Base-by-base conservation (phyloP, 2,113 vertebrate genomes). In the Puffinus mauretanicus region DNA sequence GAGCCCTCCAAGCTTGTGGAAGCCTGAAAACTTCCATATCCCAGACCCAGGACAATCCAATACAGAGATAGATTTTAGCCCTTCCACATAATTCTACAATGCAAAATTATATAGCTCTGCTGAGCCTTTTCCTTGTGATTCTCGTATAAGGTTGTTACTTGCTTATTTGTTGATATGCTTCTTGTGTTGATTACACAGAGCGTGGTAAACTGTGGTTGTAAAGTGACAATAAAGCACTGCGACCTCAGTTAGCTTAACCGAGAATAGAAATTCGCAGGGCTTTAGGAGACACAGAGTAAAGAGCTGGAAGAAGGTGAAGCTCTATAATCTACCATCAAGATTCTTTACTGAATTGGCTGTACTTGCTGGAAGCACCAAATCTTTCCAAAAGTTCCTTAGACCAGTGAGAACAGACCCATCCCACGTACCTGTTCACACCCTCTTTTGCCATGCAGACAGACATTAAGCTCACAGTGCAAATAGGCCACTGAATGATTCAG, bases 401-500 rank as follows among this genome's bases (percentile, higher is more conserved):
- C 8, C 38, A 20, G n/a, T 1, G 22, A 57, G 67, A 25, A 3
- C 1, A 0, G 55, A 5, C 4, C 30, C 5, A 2, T 6, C 27
- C 38, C 55, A 14, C 60, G 26, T 97, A 98, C 98, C 98, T 97
- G 97, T 75, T 98, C 94, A 55, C 98, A 98, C 7, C 94, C 97
- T 14, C 93, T 58, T 61, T 47, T 77, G 93, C 94, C 97, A 6
- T 46, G 98, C 85, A 95, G 96, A 66, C 98, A 98, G 78, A 98
- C 57, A 16, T 92, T 95, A 61, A 98, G 97, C 97, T 98, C 96
- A 46, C 98, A 98, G 97, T 98, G 98, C 94, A 98, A 81, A 95
- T 98, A 98, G 78, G 95, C 98, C 61, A 93, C 71, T 0, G 98
- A 98, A 95, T 97, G 98, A 96, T 99, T 98, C 97, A 98, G 98